A percentile compares a stretch with the other conserved stretches of the same genome.
Evolutionary conservation across 1,140 invertebrate genomes (phyloP).

Genomic region (Aphelenchoides fujianensis): DNA sequence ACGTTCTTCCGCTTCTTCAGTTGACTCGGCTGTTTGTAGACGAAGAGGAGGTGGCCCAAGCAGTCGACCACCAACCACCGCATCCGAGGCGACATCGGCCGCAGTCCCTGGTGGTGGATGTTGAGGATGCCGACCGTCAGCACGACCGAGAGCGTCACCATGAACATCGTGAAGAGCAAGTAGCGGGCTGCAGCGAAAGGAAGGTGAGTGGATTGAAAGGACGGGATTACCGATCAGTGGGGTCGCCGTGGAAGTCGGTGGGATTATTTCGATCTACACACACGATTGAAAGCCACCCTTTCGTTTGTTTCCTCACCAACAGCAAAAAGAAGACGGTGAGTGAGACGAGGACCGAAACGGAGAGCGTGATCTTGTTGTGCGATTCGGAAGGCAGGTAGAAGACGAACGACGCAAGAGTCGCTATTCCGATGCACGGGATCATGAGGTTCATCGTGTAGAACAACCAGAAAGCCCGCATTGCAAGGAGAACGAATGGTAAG

Average conservation of each 20-base stretch:
- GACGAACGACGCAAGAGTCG: conserved; percentile 73
- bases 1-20: conserved; percentile 24
- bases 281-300: neutral
- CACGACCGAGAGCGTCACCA: conserved; percentile 97
- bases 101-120: conserved; percentile 92
- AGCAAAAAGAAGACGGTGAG: conserved; percentile 96
- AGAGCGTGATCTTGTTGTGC: conserved; percentile 63
- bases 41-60: conserved; percentile 63
- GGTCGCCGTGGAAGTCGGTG: conserved; percentile 87
- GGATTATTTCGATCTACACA: conserved; percentile 77
- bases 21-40: conserved; percentile 38
- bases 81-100: conserved; percentile 87
- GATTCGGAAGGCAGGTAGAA: conserved; percentile 75
- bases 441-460: conserved; percentile 86
- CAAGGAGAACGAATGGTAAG: too few relatives aligned
- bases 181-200: neutral
- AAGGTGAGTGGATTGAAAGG: conserved; percentile 14
- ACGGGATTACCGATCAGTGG: conserved; percentile 97
- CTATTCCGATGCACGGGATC: conserved; percentile 64
- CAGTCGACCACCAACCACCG: conserved; percentile 85
- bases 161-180: conserved; percentile 91
- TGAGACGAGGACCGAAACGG: conserved; percentile 70
- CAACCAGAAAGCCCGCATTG: too few relatives aligned
- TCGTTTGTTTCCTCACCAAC: conserved; percentile 74
- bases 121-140: conserved; percentile 97